These are phyloP conservation scores for Crypturellus undulatus DNA, from an alignment of 2,113 vertebrate genomes.

Conservation along the genomic window DNA sequence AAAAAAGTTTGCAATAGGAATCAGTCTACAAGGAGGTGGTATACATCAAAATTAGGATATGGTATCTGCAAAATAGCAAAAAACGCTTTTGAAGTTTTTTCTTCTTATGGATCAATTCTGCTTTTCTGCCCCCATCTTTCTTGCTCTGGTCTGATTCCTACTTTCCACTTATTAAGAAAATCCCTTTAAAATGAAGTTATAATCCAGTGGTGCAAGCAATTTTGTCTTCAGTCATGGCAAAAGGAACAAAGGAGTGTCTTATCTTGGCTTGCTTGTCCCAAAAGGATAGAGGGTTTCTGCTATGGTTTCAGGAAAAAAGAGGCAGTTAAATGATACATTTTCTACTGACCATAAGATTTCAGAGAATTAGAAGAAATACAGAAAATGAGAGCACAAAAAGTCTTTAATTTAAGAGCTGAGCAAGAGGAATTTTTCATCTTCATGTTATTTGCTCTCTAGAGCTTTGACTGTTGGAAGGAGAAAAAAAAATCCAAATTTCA, in stretches of 20 bases:
- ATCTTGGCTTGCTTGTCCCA: slow-evolving; percentile 26
- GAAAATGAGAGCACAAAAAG: not conserved
- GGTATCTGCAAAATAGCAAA: not conserved
- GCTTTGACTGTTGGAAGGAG: not conserved
- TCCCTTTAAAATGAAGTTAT: not conserved
- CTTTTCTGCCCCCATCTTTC: not conserved
- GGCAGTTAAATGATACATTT: not conserved
- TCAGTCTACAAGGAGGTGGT: not conserved
- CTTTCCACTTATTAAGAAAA: not conserved
- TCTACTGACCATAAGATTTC: not conserved
- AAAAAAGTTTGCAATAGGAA: not conserved
- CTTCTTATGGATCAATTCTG: not conserved
- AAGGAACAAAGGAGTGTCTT: not conserved
- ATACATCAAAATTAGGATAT: not conserved
- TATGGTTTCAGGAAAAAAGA: not conserved
- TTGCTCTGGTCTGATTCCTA: not conserved
- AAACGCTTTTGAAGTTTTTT: not conserved
- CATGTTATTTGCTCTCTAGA: slow-evolving; percentile 28
- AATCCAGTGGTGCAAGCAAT: not conserved
- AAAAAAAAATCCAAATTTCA: not conserved
- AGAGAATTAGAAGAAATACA: not conserved
- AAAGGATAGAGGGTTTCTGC: not conserved
- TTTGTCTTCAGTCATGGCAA: not conserved
- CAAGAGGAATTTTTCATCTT: slow-evolving; percentile 5
- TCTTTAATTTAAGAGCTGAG: not conserved